These are phyloP conservation scores for Corbicula japonica DNA, from an alignment of 2,888 invertebrate genomes.

Conservation along the genomic window DNA sequence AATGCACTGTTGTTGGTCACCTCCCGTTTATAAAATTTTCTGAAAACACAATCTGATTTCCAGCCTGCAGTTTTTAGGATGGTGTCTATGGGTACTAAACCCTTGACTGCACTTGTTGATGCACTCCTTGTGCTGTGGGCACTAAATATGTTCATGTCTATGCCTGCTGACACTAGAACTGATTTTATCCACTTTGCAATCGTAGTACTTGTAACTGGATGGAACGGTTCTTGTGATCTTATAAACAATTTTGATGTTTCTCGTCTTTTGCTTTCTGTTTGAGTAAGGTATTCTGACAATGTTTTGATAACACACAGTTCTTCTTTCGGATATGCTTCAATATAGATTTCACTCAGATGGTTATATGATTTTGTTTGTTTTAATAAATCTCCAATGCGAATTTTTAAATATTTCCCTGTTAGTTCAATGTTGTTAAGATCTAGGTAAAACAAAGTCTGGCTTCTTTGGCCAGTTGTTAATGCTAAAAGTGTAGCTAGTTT, in stretches of 20 bases:
- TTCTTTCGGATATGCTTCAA: neutral
- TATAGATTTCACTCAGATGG: slow-evolving; percentile 6
- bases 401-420: slow-evolving; percentile 4
- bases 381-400: slow-evolving; percentile 11
- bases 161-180: neutral
- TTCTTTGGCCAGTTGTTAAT: slow-evolving; percentile 26
- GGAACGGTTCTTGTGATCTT: too few species aligned
- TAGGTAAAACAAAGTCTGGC: neutral
- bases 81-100: slow-evolving; percentile 7
- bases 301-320: too few species aligned
- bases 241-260: too few species aligned
- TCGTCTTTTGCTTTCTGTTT: too few species aligned
- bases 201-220: neutral
- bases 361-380: slow-evolving; percentile 2
- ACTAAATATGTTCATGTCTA: slow-evolving; percentile 7
- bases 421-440: slow-evolving; percentile 14
- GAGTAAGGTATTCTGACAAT: too few species aligned
- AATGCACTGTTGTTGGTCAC: neutral
- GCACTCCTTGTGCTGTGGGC: slow-evolving; percentile 5
- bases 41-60: slow-evolving; percentile 9
- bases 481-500: slow-evolving; percentile 24
- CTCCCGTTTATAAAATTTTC: slow-evolving; percentile 11
- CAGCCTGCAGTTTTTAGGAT: slow-evolving; percentile 12
- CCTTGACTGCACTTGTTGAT: neutral
- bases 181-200: neutral